Conservation (phyloP, 2,113 vertebrate genomes). For the Lagopus leucura region DNA sequence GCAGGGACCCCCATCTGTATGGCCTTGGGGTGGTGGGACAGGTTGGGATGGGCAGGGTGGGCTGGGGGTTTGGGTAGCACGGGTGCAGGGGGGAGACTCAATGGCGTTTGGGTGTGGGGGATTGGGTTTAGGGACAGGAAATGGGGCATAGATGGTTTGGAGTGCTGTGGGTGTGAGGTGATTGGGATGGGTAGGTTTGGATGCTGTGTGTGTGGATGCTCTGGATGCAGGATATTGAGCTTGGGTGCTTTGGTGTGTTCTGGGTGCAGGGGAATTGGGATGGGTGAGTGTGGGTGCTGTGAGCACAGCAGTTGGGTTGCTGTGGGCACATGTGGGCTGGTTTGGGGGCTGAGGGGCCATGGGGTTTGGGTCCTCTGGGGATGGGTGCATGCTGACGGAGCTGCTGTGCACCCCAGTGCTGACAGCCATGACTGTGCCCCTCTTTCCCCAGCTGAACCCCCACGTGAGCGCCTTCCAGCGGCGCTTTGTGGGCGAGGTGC, state of each 20-base stretch:
- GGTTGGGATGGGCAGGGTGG: background rate
- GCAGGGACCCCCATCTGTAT: background rate
- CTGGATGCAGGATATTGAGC: background rate
- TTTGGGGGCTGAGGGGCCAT: background rate
- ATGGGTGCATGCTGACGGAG: too few relatives aligned
- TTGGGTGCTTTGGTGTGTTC: background rate
- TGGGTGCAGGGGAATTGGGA: background rate
- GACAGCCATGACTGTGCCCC: background rate
- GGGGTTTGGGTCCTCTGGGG: background rate
- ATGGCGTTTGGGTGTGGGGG: background rate
- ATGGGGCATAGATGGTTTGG: too few relatives aligned
- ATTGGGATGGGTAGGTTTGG: background rate
- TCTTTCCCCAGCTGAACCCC: slow-evolving; percentile 84
- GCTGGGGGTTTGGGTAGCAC: too few relatives aligned
- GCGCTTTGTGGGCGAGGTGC: slow-evolving; percentile 90
- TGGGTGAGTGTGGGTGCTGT: background rate
- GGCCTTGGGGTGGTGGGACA: background rate
- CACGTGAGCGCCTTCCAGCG: slow-evolving; percentile 91
- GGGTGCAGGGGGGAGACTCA: too few relatives aligned
- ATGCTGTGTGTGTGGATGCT: too few relatives aligned
- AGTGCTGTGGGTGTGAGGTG: background rate
- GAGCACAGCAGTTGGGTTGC: too few relatives aligned
- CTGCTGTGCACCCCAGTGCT: background rate
- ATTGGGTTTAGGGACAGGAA: background rate
- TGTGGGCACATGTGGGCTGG: too few relatives aligned